Conservation (phyloP, 2,797 vertebrate genomes). For the Sebastes flavidus region DNA sequence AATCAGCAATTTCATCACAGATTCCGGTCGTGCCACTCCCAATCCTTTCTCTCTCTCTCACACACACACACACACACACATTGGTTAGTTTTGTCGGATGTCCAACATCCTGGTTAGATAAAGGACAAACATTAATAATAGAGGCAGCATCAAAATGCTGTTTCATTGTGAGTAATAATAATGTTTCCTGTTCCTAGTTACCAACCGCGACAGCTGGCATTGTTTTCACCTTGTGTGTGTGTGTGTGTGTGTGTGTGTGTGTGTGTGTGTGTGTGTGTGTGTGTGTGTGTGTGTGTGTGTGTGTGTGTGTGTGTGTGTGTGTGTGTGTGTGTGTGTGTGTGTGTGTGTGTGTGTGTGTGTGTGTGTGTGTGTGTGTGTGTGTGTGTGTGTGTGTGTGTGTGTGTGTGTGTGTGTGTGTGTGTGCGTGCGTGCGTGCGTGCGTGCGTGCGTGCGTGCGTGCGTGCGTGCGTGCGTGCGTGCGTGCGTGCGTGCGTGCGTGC, state of each 20-base stretch:
- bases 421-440: too few relatives aligned
- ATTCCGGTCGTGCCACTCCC: background rate
- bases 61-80: background rate
- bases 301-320: too few relatives aligned
- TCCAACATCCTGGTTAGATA: slow-evolving; percentile 36
- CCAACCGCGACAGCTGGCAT: background rate
- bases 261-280: too few relatives aligned
- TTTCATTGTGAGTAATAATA: slow-evolving; percentile 11
- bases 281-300: too few relatives aligned
- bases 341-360: background rate
- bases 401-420: too few relatives aligned
- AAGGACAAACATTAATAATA: background rate
- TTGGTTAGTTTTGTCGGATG: background rate
- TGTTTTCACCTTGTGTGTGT: background rate
- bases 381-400: too few relatives aligned
- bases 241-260: too few relatives aligned
- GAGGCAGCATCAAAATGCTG: background rate
- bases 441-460: too few relatives aligned
- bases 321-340: too few relatives aligned
- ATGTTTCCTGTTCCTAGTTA: background rate
- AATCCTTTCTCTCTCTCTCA: background rate
- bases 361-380: too few relatives aligned
- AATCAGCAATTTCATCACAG: background rate
- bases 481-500: fast-evolving
- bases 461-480: too few relatives aligned